A percentile compares a stretch with the other conserved stretches of the same genome.
Conservation (phyloP, 2,797 vertebrate species). For the Arrhamphus sclerolepis region DNA sequence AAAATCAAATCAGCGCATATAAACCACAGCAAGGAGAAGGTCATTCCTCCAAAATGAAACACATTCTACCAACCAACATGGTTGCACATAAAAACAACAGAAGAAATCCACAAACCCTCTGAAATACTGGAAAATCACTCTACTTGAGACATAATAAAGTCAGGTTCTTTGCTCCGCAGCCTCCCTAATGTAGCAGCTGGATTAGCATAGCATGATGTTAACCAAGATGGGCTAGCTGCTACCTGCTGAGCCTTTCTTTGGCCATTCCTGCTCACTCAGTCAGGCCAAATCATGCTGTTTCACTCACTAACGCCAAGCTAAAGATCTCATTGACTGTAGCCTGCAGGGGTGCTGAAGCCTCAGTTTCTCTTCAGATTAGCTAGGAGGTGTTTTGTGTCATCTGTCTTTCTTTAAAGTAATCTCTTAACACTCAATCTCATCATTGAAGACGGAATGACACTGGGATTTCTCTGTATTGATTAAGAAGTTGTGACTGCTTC, state of each 20-base stretch:
- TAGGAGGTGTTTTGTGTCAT: conserved; percentile 63
- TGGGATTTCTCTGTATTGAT: conserved; percentile 53
- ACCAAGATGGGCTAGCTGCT: conserved; percentile 52
- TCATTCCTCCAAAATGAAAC: conserved; percentile 47
- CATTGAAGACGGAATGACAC: conserved; percentile 37
- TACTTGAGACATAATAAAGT: conserved; percentile 54
- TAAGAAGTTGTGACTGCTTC: conserved; percentile 43
- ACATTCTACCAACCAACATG: conserved; percentile 34
- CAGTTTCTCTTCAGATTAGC: conserved; percentile 65
- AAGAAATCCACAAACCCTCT: conserved; percentile 51
- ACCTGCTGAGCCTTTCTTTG: conserved; percentile 72
- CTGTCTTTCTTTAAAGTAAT: conserved; percentile 59
- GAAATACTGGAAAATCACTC: conserved; percentile 53
- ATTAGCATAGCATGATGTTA: conserved; percentile 58
- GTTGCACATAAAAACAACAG: conserved; percentile 37
- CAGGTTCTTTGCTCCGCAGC: conserved; percentile 40
- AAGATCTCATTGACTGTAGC: conserved; percentile 67
- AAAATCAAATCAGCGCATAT: conserved; percentile 45
- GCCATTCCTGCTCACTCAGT: conserved; percentile 62
- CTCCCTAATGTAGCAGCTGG: conserved; percentile 43
- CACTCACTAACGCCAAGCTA: conserved; percentile 61
- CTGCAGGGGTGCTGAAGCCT: conserved; percentile 63
- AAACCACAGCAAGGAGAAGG: conserved; percentile 27
- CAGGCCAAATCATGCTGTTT: conserved; percentile 61
- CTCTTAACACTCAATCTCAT: conserved; percentile 32